These are phyloP conservation scores for Cephalotes varians DNA, from an alignment of 2,888 invertebrate genomes.

Conservation along the genomic window DNA sequence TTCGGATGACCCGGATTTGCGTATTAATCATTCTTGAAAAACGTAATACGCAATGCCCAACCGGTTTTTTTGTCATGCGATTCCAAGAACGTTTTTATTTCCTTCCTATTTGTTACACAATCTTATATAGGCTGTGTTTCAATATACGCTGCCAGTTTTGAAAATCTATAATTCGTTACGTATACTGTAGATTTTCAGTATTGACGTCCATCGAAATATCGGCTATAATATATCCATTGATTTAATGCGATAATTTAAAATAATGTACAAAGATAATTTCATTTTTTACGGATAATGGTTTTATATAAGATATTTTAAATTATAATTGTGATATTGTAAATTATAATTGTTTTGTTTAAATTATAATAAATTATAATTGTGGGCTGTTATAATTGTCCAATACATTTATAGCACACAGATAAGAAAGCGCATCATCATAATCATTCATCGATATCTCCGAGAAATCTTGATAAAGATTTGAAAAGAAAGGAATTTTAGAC, in stretches of 20 bases:
- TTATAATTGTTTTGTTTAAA: too few species aligned
- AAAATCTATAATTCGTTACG: too few species aligned
- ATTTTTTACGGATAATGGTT: not conserved
- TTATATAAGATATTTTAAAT: not conserved
- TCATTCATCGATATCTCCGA: not conserved
- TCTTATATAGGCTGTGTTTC: not conserved
- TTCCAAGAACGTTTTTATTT: conserved; percentile 18
- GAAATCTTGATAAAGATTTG: not conserved
- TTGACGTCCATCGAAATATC: too few species aligned
- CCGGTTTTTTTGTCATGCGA: not conserved
- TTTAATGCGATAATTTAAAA: not conserved
- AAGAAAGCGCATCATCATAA: not conserved
- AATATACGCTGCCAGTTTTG: too few species aligned
- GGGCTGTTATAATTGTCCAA: not conserved
- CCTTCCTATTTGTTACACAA: not conserved
- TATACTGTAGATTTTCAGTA: too few species aligned
- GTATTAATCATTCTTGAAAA: conserved; percentile 34
- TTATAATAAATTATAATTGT: too few species aligned
- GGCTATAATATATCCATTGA: not conserved
- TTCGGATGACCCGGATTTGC: not conserved
- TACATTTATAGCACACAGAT: not conserved
- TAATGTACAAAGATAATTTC: not conserved
- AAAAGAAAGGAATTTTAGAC: not conserved
- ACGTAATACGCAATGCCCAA: not conserved
- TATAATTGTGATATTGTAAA: too few species aligned